Evolutionary conservation across 2,888 invertebrate genomes (phyloP), one percentile per base, ranked within the genome.

Genomic region (Cancer borealis): DNA sequence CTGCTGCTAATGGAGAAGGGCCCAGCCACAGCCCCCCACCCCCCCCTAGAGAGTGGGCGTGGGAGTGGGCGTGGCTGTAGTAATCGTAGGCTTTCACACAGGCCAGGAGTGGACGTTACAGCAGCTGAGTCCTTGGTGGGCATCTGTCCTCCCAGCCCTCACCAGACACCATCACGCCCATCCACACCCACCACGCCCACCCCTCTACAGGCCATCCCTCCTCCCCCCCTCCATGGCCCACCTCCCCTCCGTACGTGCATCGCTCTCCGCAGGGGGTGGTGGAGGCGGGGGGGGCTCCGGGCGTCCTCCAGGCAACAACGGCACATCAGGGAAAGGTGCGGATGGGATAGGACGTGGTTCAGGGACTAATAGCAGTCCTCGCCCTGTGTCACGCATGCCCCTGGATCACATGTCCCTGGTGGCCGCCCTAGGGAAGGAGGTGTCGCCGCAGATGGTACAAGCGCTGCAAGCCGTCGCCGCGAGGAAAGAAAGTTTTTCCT

Each of bases 401-500:
- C 91, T 95, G 79, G 95, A 95, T 91, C 95, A 95, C 87, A 87
- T 95, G 89, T 93, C 95, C 8, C 88, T 95, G 54, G 95, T 95
- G 39, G 94, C 95, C 21, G 95, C 95, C 4, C 94, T 95, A 21
- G 95, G 95, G 47, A 95, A 95, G 92, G 95, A 95, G 73, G 94
- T 95, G 60, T 95, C 95, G 0, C 95, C 95, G 0, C 95, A 95
- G 93, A 95, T 95, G 95, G 95, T 95, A 45, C 94, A 94, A 47
- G 95, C 95, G 45, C 90, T 95, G 30, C 95, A 95, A 92, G 95
- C 95, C 39, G 95, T 95, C 4, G 95, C 95, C 10, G 93, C 95
- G 17, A 88, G 95, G n/a, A 66, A 95, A 26, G 95, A 95, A 91
- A 95, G 95, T 66, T 95, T 95, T 84, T 95, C 95, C 39, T 95